Conservation (phyloP, 2,888 invertebrate genomes). For the Tipula confusa region DNA sequence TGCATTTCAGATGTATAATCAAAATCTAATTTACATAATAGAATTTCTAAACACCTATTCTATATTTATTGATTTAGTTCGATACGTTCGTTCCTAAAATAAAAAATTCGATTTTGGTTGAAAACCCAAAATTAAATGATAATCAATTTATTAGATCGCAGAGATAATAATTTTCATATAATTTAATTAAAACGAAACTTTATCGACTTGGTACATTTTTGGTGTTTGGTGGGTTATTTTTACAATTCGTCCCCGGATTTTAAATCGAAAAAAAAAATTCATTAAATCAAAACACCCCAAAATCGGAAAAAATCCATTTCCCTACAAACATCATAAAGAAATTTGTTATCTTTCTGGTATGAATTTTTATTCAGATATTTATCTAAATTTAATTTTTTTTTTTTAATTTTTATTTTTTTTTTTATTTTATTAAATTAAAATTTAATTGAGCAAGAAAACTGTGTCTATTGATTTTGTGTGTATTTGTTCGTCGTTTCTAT, state of each 20-base stretch:
- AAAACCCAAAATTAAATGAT: conserved; percentile 13
- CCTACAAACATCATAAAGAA: not conserved
- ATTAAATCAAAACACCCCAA: conserved; percentile 20
- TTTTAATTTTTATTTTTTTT: not conserved
- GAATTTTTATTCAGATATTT: not conserved
- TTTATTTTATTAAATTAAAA: conserved; percentile 20
- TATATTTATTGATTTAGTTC: not conserved
- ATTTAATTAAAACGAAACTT: not conserved
- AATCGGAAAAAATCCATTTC: not conserved
- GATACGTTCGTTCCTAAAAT: not conserved
- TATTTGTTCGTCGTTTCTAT: not conserved
- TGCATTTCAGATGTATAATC: not conserved
- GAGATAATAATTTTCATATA: conserved; percentile 5
- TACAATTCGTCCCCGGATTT: not conserved
- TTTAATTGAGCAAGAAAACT: conserved; percentile 14
- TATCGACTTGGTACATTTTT: not conserved
- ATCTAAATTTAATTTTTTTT: not conserved
- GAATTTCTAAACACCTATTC: not conserved
- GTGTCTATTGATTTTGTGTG: not conserved
- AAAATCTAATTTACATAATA: too few species aligned
- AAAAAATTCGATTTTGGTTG: not conserved
- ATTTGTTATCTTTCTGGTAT: not conserved
- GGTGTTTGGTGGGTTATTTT: not conserved
- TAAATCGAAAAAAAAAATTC: not conserved
- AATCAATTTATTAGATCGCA: conserved; percentile 8